Conservation (phyloP, 2,113 vertebrate species). For the Takifugu bimaculatus region DNA sequence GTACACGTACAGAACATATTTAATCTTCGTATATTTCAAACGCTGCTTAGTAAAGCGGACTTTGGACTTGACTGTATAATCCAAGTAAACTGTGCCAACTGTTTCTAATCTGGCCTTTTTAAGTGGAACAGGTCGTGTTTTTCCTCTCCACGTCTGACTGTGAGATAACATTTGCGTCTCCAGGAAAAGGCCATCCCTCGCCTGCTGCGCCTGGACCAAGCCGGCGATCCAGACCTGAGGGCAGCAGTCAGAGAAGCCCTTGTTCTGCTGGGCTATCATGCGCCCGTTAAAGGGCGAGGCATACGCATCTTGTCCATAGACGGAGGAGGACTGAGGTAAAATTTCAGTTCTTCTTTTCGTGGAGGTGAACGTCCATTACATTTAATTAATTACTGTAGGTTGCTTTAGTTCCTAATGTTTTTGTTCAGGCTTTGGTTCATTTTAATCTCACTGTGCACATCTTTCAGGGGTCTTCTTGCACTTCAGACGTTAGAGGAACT, state of each 20-base stretch:
- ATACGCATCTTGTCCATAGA: slow-evolving; percentile 89
- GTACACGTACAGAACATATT: background rate
- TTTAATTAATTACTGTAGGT: background rate
- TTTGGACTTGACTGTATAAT: background rate
- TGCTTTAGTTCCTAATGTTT: background rate
- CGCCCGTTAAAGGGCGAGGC: slow-evolving; percentile 88
- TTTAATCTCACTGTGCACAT: background rate
- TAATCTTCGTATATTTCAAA: slow-evolving; percentile 12
- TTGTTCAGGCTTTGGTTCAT: background rate
- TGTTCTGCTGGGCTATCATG: slow-evolving; percentile 84
- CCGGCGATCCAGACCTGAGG: slow-evolving; percentile 82
- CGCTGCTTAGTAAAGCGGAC: background rate
- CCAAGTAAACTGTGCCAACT: background rate
- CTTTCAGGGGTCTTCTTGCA: slow-evolving; percentile 87
- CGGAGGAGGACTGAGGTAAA: slow-evolving; percentile 83
- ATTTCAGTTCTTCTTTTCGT: background rate
- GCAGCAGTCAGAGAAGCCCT: slow-evolving; percentile 89
- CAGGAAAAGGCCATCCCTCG: slow-evolving; percentile 88
- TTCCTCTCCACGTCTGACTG: slow-evolving; percentile 13
- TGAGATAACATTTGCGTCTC: slow-evolving; percentile 16
- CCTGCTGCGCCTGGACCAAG: slow-evolving; percentile 84
- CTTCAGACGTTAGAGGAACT: slow-evolving; percentile 90
- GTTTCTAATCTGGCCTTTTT: background rate
- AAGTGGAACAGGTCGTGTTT: background rate
- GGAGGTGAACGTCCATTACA: too few species aligned